Evolutionary conservation across 2,113 vertebrate species (phyloP), one percentile per base, ranked within the genome.

Genomic region (Neotragus moschatus): DNA sequence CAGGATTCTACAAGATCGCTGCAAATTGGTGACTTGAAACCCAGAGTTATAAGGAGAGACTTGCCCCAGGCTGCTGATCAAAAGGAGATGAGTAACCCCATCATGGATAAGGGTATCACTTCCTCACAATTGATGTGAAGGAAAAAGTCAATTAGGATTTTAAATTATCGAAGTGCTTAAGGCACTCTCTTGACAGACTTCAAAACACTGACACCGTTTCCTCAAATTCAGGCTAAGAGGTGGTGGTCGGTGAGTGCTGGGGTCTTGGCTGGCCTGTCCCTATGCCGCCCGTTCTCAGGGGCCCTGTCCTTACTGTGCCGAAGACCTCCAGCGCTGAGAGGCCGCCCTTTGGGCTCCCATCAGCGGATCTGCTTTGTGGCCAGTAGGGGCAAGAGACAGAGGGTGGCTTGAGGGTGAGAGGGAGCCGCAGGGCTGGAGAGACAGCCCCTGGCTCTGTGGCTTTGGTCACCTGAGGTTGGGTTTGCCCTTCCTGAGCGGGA

Each of bases 11-110:
- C 25, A 49, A 66, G 25, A 30, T 63, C 49, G 19, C 33, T 93
- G 84, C 26, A 95, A 26, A 84, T 25, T 85, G 56, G 16, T 84
- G 30, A 79, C 84, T 56, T 53, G 33, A 49, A 84, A 36, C 47
- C 23, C 80, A 47, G 23, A 90, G 33, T 43, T 12, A 43, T 84
- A 3, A 36, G 28, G 19, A 87, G 23, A 73, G 26, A 36, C 33
- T 77, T 88, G 43, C 82, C 53, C 49, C 17, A 63, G 90, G 84
- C 89, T 86, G 30, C n/a, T 53, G 88, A 43, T 79, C 79, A 90
- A 63, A 93, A 61, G 36, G 51, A 85, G 49, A 90, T 49, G 88
- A 43, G n/a, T 56, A 85, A 55, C 30, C 30, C 17, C 43, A 36
- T 19, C 30, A 17, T 26, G 36, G 66, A 90, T 23, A 60, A 39